phyloP scores from a whole-genome alignment of 2,888 invertebrate species.

The Antheraea assamensis region DNA sequence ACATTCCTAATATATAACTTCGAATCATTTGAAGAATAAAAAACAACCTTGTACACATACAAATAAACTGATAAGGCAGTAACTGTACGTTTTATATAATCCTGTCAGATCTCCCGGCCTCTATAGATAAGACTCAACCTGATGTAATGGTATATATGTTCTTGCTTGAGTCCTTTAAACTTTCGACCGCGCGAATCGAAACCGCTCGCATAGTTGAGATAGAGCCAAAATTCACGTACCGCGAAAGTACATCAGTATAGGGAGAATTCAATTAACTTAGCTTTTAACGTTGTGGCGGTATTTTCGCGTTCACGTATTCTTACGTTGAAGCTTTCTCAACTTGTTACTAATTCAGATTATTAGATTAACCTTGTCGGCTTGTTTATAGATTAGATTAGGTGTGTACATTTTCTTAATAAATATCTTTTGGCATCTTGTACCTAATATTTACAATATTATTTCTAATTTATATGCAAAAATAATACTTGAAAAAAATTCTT shows the following conservation, averaged over 20 bases:
- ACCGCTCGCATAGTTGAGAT: slow-evolving; percentile 16
- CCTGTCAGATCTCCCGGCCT: slow-evolving; percentile 16
- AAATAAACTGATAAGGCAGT: neutral
- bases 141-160: slow-evolving; percentile 16
- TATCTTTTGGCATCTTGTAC: neutral
- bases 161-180: slow-evolving; percentile 13
- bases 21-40: too few species aligned
- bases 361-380: neutral
- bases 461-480: too few species aligned
- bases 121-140: slow-evolving; percentile 22
- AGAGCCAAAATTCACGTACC: slow-evolving; percentile 2
- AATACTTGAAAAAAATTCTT: too few species aligned
- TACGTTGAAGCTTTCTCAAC: neutral
- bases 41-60: neutral
- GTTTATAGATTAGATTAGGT: neutral
- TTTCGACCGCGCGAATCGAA: slow-evolving; percentile 15
- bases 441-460: too few species aligned
- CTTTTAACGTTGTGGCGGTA: neutral
- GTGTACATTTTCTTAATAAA: neutral
- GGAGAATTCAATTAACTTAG: slow-evolving; percentile 10
- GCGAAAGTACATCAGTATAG: slow-evolving; percentile 9
- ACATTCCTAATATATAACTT: too few species aligned
- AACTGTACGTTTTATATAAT: slow-evolving; percentile 17
- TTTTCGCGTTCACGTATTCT: neutral
- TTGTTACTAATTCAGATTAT: neutral